A percentile compares a stretch with the other conserved stretches of the same genome.
Conservation (phyloP, 2,797 vertebrate genomes). For the Taenioides sp. region DNA sequence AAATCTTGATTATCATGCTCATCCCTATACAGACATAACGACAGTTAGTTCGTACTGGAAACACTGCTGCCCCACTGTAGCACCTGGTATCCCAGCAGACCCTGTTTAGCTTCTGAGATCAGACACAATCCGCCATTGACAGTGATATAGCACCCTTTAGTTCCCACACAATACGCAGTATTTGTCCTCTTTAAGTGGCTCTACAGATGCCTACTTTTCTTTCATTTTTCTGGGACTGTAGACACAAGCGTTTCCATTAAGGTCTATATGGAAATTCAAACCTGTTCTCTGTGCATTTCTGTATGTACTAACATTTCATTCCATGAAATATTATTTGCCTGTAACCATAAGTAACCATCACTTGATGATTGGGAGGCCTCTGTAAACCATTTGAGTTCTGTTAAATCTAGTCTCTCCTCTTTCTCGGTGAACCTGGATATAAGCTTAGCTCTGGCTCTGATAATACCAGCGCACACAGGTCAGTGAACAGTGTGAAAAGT, state of each 20-base stretch:
- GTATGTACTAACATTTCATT: neutral
- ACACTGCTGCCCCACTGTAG: no score
- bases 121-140: no score
- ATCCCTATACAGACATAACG: no score
- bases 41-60: no score
- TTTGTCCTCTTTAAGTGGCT: neutral
- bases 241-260: neutral
- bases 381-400: slow-evolving; percentile 58
- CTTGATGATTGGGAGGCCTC: slow-evolving; percentile 35
- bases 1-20: no score
- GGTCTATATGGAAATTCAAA: neutral
- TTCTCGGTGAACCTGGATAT: slow-evolving; percentile 66
- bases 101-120: no score
- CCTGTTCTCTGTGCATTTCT: neutral
- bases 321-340: slow-evolving; percentile 17
- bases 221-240: neutral
- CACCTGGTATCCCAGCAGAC: no score
- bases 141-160: no score
- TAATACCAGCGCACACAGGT: slow-evolving; percentile 72
- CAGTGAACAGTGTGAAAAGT: slow-evolving; percentile 59
- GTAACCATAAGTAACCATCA: slow-evolving; percentile 23
- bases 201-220: neutral
- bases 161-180: no score
- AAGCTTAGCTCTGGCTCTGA: slow-evolving; percentile 64
- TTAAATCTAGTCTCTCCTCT: slow-evolving; percentile 49